Base-by-base conservation (phyloP, 2,888 invertebrate species). In the Nycteola revayana region DNA sequence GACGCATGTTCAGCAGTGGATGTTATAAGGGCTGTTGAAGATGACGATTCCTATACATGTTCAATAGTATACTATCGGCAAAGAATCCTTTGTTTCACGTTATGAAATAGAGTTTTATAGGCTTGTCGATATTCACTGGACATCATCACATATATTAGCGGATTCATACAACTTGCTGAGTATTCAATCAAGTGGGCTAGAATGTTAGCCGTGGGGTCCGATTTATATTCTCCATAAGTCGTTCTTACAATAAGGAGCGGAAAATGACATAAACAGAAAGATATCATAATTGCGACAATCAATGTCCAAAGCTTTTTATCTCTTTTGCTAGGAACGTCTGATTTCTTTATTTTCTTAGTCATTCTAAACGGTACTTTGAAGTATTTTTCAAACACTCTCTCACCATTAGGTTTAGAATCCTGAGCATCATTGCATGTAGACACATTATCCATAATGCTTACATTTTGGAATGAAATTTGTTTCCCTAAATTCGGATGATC, bases 101-200 rank as follows among this genome's bases (percentile, higher is more conserved):
- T 92, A 50, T 90, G 90, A 32, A 95, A 89, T 22, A 95, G 91
- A 11, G 93, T 93, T 62, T 92, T 93, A 73, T 97, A 97, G 1
- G 96, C 96, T 72, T 95, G 93, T 48, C 97, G 88, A 68, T 97
- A 97, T 65, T 96, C 97, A 64, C 93, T 94, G 61, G 96, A 97
- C 96, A 97, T 96, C 30, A 96, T 95, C 25, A 96, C 97, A 70
- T 97, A 97, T 61, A 97, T 96, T 18, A 97, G 93, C 0, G 97
- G 97, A 76, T 97, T 97, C 37, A 96, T 93, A 75, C 96, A 97
- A 5, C 96, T 93, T 1, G 96, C 94, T 50, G 95, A 82, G 71
- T 96, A 97, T 48, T 96, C 90, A 53, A 96, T 87, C 7, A 97
- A 85, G 68, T 96, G 96, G 14, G 95, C 94, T 36, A 94, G 78